A percentile compares a stretch with the other conserved stretches of the same genome.
These are phyloP conservation scores for Tapera naevia DNA, from an alignment of 2,797 vertebrate genomes.

Conservation along the genomic window DNA sequence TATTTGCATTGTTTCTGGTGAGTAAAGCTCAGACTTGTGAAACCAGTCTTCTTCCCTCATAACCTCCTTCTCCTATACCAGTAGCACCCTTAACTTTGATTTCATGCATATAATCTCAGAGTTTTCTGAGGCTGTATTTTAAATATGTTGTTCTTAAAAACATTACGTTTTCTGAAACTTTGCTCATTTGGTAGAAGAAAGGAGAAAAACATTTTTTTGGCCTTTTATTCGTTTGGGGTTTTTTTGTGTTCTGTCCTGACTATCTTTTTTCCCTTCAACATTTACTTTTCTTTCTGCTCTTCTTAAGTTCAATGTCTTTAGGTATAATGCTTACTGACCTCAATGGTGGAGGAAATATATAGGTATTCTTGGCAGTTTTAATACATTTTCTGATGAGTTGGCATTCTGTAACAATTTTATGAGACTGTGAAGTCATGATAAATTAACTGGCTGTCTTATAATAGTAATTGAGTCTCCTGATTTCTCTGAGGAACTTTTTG, in stretches of 20 bases:
- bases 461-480: not conserved
- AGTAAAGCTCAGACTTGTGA: not conserved
- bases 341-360: not conserved
- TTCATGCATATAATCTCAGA: not conserved
- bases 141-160: not conserved
- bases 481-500: not conserved
- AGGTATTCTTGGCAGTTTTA: not conserved
- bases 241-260: not conserved
- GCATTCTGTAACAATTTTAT: constrained; percentile 4
- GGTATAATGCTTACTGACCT: not conserved
- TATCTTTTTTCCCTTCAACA: not conserved
- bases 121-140: not conserved
- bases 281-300: not conserved
- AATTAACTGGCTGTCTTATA: constrained; percentile 8
- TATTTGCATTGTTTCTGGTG: not conserved
- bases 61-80: not conserved
- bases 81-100: not conserved
- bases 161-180: not conserved
- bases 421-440: constrained; percentile 23
- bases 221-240: not conserved
- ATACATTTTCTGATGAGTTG: not conserved
- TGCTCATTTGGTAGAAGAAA: not conserved
- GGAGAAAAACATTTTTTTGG: not conserved
- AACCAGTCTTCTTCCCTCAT: not conserved
- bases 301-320: not conserved